A percentile compares a stretch with the other conserved stretches of the same genome.
Evolutionary conservation across 2,888 invertebrate species (phyloP).

Genomic region (Xylota sylvarum): DNA sequence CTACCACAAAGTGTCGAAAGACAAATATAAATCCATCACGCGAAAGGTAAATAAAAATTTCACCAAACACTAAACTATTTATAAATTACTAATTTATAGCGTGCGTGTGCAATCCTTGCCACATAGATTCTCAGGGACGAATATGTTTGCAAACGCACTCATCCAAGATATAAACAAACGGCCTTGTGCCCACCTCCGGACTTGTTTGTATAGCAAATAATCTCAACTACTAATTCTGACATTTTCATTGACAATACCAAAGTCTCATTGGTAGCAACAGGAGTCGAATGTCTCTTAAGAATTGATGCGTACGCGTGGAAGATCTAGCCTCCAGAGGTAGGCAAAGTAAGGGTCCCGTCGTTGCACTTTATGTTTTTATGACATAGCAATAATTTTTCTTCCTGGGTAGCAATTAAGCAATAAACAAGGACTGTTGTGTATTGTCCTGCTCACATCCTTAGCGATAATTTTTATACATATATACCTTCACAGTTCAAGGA

Average conservation of each 20-base stretch:
- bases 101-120: constrained; percentile 37
- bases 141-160: constrained; percentile 56
- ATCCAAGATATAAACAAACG: constrained; percentile 54
- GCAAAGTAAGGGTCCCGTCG: constrained; percentile 79
- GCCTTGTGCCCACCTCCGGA: constrained; percentile 59
- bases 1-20: constrained; percentile 31
- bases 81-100: constrained; percentile 48
- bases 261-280: constrained; percentile 78
- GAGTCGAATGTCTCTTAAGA: constrained; percentile 72
- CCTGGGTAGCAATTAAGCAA: constrained; percentile 82
- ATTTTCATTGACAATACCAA: constrained; percentile 80
- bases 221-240: constrained; percentile 80
- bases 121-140: constrained; percentile 17
- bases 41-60: constrained; percentile 48
- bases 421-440: constrained; percentile 74
- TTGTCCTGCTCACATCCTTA: constrained; percentile 70
- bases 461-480: constrained; percentile 73
- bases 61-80: constrained; percentile 32
- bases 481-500: constrained; percentile 80
- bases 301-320: constrained; percentile 80
- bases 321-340: constrained; percentile 21
- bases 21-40: constrained; percentile 47
- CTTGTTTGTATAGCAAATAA: constrained; percentile 79
- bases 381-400: constrained; percentile 83
- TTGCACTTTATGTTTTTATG: constrained; percentile 83